Percentiles rank a stretch among this genome's conserved stretches.
Evolutionary conservation across 1,140 invertebrate genomes (phyloP).

Genomic region (Melipona quadrifasciata): DNA sequence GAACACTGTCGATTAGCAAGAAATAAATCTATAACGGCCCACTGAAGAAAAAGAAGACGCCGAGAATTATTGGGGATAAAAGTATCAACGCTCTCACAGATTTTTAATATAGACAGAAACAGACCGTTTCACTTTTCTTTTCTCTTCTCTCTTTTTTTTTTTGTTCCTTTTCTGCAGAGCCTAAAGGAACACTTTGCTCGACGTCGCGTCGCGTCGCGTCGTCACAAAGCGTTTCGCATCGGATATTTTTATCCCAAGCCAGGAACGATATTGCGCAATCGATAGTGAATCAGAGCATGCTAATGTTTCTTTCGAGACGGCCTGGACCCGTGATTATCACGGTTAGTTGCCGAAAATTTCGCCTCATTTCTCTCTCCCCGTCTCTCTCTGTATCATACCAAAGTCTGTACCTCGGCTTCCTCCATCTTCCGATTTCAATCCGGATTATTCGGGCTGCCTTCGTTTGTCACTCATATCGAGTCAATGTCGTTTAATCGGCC

Average conservation of each 20-base stretch:
- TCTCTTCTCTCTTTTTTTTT: too few relatives aligned
- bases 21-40: background rate
- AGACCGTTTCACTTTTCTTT: background rate
- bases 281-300: constrained; percentile 38
- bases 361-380: background rate
- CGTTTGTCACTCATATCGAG: constrained; percentile 23
- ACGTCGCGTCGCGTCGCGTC: too few relatives aligned
- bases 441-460: constrained; percentile 24
- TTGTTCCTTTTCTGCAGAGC: background rate
- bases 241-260: background rate
- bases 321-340: background rate
- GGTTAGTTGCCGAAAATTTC: background rate
- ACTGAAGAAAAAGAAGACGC: background rate
- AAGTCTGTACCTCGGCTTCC: background rate
- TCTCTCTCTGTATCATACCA: too few relatives aligned
- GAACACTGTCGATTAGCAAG: background rate
- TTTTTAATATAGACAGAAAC: background rate
- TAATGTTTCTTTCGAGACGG: constrained; percentile 26
- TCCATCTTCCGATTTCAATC: background rate
- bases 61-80: background rate
- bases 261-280: constrained; percentile 15
- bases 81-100: background rate
- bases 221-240: background rate
- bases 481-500: constrained; percentile 26
- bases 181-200: background rate